Conservation (phyloP, 2,113 vertebrate species). For the Scalopus aquaticus region DNA sequence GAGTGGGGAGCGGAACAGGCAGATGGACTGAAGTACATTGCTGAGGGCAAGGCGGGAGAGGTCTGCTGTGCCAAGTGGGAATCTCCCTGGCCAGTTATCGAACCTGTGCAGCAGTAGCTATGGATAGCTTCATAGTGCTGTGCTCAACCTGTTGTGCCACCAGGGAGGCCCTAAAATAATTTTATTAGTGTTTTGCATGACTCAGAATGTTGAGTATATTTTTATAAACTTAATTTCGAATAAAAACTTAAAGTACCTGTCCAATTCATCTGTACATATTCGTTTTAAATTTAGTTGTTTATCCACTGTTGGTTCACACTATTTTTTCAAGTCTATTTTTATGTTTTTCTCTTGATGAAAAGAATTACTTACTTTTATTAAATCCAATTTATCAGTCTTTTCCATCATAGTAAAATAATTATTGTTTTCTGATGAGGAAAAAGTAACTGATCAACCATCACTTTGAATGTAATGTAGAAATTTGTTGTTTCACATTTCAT, state of each 20-base stretch:
- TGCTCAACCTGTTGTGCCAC: no score
- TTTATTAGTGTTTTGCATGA: not conserved
- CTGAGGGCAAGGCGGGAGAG: no score
- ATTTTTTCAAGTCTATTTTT: not conserved
- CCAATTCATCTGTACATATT: not conserved
- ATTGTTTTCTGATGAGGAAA: not conserved
- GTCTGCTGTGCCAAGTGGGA: no score
- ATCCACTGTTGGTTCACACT: not conserved
- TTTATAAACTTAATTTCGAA: not conserved
- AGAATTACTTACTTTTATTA: not conserved
- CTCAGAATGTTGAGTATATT: not conserved
- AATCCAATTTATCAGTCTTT: not conserved
- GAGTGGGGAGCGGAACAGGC: no score
- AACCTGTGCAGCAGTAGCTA: no score
- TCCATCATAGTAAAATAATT: not conserved
- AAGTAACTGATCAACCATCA: not conserved
- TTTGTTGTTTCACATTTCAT: not conserved
- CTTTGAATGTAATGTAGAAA: not conserved
- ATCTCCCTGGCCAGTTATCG: no score
- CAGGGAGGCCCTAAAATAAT: no score
- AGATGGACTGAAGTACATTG: no score
- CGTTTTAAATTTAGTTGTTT: not conserved
- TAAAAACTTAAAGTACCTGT: not conserved
- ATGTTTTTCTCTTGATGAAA: not conserved
- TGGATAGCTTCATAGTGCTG: no score